phyloP scores from a whole-genome alignment of 1,140 invertebrate genomes.

The Scaptomyza pallida region DNA sequence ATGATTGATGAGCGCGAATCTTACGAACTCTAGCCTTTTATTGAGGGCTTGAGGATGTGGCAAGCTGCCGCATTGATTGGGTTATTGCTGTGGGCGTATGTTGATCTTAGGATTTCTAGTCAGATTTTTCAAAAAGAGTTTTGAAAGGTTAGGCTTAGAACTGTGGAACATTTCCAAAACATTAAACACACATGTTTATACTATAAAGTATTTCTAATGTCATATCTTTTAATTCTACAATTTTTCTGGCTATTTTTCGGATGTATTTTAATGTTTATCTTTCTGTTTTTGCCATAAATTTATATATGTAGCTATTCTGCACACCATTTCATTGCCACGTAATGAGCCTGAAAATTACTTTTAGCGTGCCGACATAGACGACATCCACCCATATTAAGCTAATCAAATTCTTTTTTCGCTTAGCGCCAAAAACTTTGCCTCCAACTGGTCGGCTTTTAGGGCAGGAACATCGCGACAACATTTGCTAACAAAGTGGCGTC shows the following conservation, averaged over 20 bases:
- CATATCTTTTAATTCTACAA: no score
- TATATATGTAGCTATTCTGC: background rate
- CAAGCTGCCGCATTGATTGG: constrained; percentile 11
- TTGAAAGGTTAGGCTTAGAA: no score
- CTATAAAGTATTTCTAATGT: no score
- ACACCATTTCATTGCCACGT: constrained; percentile 44
- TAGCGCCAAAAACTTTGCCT: constrained; percentile 5
- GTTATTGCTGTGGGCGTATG: background rate
- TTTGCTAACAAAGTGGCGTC: constrained; percentile 43
- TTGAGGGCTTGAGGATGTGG: background rate
- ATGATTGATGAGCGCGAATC: constrained; percentile 62
- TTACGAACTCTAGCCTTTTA: constrained; percentile 8
- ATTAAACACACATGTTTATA: no score
- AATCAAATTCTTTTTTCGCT: constrained; percentile 53
- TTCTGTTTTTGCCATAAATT: background rate
- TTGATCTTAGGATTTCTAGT: background rate
- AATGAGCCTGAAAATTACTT: constrained; percentile 64
- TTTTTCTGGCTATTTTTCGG: no score
- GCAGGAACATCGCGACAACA: constrained; percentile 11
- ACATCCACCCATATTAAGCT: constrained; percentile 6
- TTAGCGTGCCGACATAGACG: background rate
- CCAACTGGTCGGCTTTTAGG: constrained; percentile 18
- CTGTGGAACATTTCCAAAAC: no score
- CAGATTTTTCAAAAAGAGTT: no score
- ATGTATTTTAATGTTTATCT: background rate